A percentile compares a stretch with the other conserved stretches of the same genome.
Conservation (phyloP, 2,113 vertebrate species). For the Dicaeum eximium region DNA sequence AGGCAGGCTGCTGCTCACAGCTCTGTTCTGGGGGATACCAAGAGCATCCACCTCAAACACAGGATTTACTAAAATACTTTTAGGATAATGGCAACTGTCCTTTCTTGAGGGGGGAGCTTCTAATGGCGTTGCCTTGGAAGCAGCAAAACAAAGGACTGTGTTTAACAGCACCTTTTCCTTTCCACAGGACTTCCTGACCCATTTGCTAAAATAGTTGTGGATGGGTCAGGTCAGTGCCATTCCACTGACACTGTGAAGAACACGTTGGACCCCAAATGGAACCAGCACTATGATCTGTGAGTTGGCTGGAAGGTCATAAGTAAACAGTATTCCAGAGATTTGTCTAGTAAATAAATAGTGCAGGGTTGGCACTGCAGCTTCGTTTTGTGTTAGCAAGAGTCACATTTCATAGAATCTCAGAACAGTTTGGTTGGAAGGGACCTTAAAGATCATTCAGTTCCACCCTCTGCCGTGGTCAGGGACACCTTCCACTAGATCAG, state of each 20-base stretch:
- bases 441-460: not conserved
- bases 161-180: not conserved
- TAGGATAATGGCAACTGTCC: not conserved
- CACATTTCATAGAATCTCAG: not conserved
- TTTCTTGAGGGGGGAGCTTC: not conserved
- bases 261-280: constrained; percentile 98
- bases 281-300: constrained; percentile 98
- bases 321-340: not conserved
- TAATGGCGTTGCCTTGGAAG: not conserved
- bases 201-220: constrained; percentile 95
- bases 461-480: not conserved
- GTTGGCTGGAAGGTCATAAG: constrained; percentile 25
- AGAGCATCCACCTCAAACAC: not conserved
- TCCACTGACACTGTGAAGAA: constrained; percentile 98
- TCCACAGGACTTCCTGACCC: constrained; percentile 90
- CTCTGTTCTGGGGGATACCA: not conserved
- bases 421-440: not conserved
- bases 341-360: not conserved
- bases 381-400: not conserved
- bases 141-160: not conserved
- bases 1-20: not conserved
- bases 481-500: not conserved
- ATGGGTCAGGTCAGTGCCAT: constrained; percentile 98
- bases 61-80: not conserved
- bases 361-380: not conserved